A percentile compares a stretch with the other conserved stretches of the same genome.
These are phyloP conservation scores for Carduelis carduelis DNA, from an alignment of 2,797 vertebrate genomes.

Conservation along the genomic window DNA sequence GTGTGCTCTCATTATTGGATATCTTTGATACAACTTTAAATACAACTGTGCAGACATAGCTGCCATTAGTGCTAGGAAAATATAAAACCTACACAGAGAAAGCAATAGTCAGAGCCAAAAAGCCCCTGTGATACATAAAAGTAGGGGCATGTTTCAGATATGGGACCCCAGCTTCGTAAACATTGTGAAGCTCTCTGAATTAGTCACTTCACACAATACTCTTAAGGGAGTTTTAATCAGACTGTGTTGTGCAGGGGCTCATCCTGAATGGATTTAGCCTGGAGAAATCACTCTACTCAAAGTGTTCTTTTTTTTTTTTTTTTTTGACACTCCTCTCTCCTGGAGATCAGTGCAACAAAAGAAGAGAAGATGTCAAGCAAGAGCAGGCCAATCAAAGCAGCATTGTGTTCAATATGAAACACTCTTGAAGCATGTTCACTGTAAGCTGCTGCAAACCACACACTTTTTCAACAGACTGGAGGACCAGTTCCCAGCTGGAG, in stretches of 20 bases:
- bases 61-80: constrained; percentile 14
- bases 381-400: constrained; percentile 31
- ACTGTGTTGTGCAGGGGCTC: neutral
- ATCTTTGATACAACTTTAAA: constrained; percentile 55
- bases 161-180: neutral
- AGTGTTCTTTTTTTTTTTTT: neutral
- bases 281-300: constrained; percentile 5
- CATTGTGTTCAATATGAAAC: neutral
- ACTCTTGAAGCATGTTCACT: constrained; percentile 23
- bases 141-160: neutral
- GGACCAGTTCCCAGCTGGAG: neutral
- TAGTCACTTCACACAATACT: constrained; percentile 30
- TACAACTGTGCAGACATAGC: neutral
- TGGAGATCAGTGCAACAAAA: constrained; percentile 11
- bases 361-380: constrained; percentile 39
- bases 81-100: constrained; percentile 15
- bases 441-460: constrained; percentile 14
- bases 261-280: constrained; percentile 20
- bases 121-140: neutral
- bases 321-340: neutral
- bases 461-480: constrained; percentile 34
- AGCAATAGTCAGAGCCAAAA: neutral
- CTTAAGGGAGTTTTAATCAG: constrained; percentile 38
- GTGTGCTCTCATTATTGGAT: constrained; percentile 43
- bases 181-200: constrained; percentile 12